Evolutionary conservation across 2,888 invertebrate genomes (phyloP).

Genomic region (Mythimna pallens): DNA sequence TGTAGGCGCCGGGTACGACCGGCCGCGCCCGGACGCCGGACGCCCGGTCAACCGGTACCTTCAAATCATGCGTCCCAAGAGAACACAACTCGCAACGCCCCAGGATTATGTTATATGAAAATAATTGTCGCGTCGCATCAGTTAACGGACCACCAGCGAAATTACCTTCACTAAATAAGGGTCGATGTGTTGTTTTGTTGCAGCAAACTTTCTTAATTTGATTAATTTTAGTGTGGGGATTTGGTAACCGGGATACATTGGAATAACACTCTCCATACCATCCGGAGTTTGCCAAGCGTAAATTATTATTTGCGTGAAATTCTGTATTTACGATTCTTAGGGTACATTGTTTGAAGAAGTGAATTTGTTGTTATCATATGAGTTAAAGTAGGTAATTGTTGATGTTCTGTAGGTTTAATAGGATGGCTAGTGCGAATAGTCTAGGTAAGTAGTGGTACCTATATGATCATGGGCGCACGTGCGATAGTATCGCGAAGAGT

Average conservation of each 20-base stretch:
- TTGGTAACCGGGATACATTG: slow-evolving; percentile 59
- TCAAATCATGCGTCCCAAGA: slow-evolving; percentile 83
- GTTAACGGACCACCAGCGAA: slow-evolving; percentile 76
- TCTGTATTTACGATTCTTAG: slow-evolving; percentile 47
- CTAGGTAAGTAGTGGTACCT: slow-evolving; percentile 37
- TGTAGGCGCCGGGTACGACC: slow-evolving; percentile 52
- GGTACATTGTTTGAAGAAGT: slow-evolving; percentile 35
- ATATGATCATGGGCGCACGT: slow-evolving; percentile 58
- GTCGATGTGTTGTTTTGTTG: slow-evolving; percentile 79
- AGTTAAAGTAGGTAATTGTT: slow-evolving; percentile 4
- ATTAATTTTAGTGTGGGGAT: slow-evolving; percentile 80
- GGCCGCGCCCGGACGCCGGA: slow-evolving; percentile 48
- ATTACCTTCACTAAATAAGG: slow-evolving; percentile 82
- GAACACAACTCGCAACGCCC: slow-evolving; percentile 81
- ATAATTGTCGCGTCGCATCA: slow-evolving; percentile 85
- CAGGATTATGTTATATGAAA: slow-evolving; percentile 87
- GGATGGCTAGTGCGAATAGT: slow-evolving; percentile 22
- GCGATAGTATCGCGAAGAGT: slow-evolving; percentile 84
- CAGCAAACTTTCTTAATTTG: slow-evolving; percentile 82
- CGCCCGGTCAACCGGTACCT: slow-evolving; percentile 63
- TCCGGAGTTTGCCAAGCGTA: slow-evolving; percentile 47
- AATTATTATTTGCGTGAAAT: slow-evolving; percentile 50
- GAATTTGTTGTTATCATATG: slow-evolving; percentile 20
- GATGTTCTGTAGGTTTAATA: not conserved
- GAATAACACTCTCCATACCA: slow-evolving; percentile 65